Evolutionary conservation across 2,888 invertebrate genomes (phyloP), one percentile per base, ranked within the genome.

Genomic region (Xestia c-nigrum): DNA sequence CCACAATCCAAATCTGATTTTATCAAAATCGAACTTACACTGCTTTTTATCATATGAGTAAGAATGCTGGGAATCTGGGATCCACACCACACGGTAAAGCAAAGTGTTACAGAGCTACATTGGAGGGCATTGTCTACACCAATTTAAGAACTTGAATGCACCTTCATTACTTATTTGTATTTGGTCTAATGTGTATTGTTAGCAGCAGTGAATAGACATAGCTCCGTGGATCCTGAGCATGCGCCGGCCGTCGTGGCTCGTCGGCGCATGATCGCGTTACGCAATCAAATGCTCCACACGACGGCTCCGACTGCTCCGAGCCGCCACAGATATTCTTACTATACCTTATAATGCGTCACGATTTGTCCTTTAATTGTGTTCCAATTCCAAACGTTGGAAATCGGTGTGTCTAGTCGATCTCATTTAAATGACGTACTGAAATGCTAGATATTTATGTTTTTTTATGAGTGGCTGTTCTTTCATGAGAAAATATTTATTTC

Each of bases 351-450:
- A 89, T 90, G 85, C 86, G 87, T 92, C 93, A 93, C 93, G 92
- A 93, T 91, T 92, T 92, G 90, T 93, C 91, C 92, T 92, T 91
- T 91, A 90, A 91, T 91, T 89, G 90, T 89, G 91, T 90, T 90
- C 92, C 89, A 91, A 93, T 91, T 92, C 89, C 88, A 81, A 84
- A 87, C 85, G 88, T 83, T 87, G 87, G 83, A 87, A 85, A 86
- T 88, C 86, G 81, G 70, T 81, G 72, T 52, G 74, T 81, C 73
- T 78, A 71, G 78, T 67, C 74, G 52, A 74, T 78, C 61, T 46
- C 14, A 77, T 61, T 77, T 61, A 52, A 72, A 80, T 61, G 59
- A 72, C 21, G 16, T 72, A 52, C 61, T 61, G 50, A 38, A 46
- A 72, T 40, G 61, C 10, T 24, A 16, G 0, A 5, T 1, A 12